These are phyloP conservation scores for Prionailurus viverrinus DNA, from an alignment of 2,113 vertebrate species.

Conservation along the genomic window DNA sequence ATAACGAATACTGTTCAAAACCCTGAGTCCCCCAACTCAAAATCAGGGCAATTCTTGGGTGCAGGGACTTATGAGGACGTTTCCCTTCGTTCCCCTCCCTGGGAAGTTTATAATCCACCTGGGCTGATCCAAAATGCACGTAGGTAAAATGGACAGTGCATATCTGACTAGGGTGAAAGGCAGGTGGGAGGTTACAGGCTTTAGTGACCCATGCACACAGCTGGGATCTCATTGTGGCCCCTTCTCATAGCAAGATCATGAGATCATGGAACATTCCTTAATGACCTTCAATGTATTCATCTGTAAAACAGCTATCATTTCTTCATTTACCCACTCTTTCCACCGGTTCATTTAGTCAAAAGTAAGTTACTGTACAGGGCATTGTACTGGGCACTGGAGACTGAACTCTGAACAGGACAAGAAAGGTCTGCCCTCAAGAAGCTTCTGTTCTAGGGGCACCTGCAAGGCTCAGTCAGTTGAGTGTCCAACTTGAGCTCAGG, in stretches of 20 bases:
- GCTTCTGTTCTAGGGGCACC: not conserved
- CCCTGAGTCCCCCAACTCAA: not conserved
- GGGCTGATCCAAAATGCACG: not conserved
- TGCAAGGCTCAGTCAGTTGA: too few relatives aligned
- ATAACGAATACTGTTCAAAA: not conserved
- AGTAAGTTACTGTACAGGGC: not conserved
- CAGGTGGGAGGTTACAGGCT: not conserved
- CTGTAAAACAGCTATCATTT: not conserved
- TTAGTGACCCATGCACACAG: not conserved
- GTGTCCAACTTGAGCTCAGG: too few relatives aligned
- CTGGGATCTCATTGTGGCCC: not conserved
- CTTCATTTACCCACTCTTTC: not conserved
- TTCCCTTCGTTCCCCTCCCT: not conserved
- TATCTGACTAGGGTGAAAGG: not conserved
- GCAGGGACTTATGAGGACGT: accelerated
- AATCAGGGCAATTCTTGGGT: not conserved
- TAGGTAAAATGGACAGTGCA: not conserved
- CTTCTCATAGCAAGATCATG: not conserved
- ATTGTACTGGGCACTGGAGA: not conserved
- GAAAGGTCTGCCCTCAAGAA: not conserved
- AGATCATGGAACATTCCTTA: not conserved
- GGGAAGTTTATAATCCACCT: not conserved
- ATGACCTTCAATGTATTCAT: not conserved
- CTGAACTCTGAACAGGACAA: accelerated
- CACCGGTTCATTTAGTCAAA: not conserved